A percentile compares a stretch with the other conserved stretches of the same genome.
These are phyloP conservation scores for Lithophane ornitopus DNA, from an alignment of 2,888 invertebrate species.

Conservation along the genomic window DNA sequence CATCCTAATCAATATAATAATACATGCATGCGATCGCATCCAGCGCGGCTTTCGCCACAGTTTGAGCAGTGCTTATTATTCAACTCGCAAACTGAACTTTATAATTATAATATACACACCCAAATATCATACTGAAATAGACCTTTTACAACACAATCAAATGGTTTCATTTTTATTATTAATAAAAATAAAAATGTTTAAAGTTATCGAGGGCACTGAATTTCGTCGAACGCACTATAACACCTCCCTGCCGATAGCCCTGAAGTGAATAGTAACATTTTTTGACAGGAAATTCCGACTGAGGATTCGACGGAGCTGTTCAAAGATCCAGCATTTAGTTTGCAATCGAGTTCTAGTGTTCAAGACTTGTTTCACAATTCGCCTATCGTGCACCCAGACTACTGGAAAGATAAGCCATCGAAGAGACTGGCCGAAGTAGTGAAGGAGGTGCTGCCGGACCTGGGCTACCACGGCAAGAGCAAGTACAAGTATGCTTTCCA, in stretches of 20 bases:
- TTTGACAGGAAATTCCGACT: constrained; percentile 82
- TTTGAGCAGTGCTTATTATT: constrained; percentile 27
- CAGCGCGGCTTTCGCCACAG: background rate
- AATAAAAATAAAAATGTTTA: background rate
- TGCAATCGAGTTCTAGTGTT: constrained; percentile 57
- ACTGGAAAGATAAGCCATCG: constrained; percentile 78
- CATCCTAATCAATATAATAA: background rate
- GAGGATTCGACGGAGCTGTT: constrained; percentile 74
- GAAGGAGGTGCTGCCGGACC: constrained; percentile 73
- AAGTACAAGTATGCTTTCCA: constrained; percentile 87
- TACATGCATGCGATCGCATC: background rate
- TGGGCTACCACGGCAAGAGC: constrained; percentile 84
- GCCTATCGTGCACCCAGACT: constrained; percentile 81
- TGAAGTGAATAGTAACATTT: constrained; percentile 76
- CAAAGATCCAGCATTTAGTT: constrained; percentile 65
- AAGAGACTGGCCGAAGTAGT: constrained; percentile 67
- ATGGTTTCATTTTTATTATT: constrained; percentile 59
- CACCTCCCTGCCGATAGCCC: constrained; percentile 54
- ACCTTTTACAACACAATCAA: constrained; percentile 34
- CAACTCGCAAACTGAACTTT: constrained; percentile 22
- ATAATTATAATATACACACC: constrained; percentile 45
- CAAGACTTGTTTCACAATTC: constrained; percentile 81
- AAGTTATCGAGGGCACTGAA: constrained; percentile 40
- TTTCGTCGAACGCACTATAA: constrained; percentile 87
- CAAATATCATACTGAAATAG: constrained; percentile 46